Evolutionary conservation across 2,888 invertebrate species (phyloP).

Genomic region (Macrosiphum euphorbiae): DNA sequence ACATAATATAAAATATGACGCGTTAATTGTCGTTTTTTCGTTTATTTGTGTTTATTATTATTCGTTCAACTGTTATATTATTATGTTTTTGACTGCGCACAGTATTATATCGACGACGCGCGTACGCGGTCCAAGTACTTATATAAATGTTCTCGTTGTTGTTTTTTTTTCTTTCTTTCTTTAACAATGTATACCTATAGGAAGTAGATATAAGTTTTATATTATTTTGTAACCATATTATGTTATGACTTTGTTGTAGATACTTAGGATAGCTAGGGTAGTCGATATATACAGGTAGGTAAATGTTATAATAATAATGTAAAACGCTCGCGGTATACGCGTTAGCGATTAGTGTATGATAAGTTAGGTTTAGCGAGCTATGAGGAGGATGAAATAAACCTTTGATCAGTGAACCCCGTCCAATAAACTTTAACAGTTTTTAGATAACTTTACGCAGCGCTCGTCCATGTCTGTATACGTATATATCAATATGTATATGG

Average conservation of each 20-base stretch:
- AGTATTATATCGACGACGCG: neutral
- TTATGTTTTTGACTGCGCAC: neutral
- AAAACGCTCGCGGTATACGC: neutral
- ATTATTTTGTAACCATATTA: neutral
- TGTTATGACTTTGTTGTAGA: neutral
- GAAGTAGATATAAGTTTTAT: neutral
- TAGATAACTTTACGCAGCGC: constrained; percentile 33
- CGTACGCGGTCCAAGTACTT: constrained; percentile 9
- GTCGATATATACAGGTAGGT: neutral
- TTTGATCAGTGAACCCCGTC: constrained; percentile 62
- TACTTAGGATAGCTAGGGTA: neutral
- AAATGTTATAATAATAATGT: too few relatives aligned
- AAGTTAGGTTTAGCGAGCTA: constrained; percentile 30
- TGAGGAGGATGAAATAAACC: constrained; percentile 36
- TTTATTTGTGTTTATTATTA: neutral
- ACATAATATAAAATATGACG: neutral
- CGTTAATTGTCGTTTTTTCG: neutral
- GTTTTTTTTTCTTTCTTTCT: neutral
- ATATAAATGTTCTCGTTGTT: neutral
- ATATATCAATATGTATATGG: neutral
- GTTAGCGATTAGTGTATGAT: neutral
- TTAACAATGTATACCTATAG: neutral
- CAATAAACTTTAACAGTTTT: constrained; percentile 53
- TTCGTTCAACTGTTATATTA: neutral
- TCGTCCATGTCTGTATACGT: neutral